phyloP scores from a whole-genome alignment of 2,888 invertebrate genomes.

The Trichogramma dendrolimi region DNA sequence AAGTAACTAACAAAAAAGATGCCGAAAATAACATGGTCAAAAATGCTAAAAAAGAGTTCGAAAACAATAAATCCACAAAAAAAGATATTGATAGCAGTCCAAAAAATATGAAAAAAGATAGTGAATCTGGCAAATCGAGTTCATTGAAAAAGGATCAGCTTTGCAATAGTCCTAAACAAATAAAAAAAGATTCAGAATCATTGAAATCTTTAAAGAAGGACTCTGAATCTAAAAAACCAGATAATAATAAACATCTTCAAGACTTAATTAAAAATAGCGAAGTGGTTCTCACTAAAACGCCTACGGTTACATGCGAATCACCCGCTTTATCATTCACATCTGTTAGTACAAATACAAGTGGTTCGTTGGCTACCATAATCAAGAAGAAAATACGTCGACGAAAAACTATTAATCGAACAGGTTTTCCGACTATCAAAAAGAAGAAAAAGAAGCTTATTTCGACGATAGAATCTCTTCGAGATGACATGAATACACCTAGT shows the following conservation, averaged over 20 bases:
- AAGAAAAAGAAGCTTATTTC: constrained; percentile 66
- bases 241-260: constrained; percentile 14
- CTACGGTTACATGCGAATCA: constrained; percentile 14
- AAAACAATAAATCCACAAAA: constrained; percentile 32
- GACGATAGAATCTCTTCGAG: constrained; percentile 25
- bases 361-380: constrained; percentile 31
- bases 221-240: constrained; percentile 12
- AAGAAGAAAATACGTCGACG: constrained; percentile 62
- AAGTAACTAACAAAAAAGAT: constrained; percentile 11
- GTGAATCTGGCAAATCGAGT: background rate
- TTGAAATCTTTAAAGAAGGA: constrained; percentile 14
- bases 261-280: constrained; percentile 21
- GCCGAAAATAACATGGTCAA: constrained; percentile 4
- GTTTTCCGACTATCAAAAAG: constrained; percentile 79
- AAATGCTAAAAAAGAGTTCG: constrained; percentile 17
- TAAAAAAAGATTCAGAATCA: background rate
- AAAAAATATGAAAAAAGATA: constrained; percentile 22
- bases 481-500: constrained; percentile 3
- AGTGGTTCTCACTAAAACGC: constrained; percentile 18
- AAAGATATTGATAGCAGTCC: constrained; percentile 18
- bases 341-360: background rate
- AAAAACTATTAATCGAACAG: constrained; percentile 79
- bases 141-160: background rate
- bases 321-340: background rate
- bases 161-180: background rate